Base-by-base conservation (phyloP, 2,797 vertebrate genomes). In the Hylomyscus alleni region DNA sequence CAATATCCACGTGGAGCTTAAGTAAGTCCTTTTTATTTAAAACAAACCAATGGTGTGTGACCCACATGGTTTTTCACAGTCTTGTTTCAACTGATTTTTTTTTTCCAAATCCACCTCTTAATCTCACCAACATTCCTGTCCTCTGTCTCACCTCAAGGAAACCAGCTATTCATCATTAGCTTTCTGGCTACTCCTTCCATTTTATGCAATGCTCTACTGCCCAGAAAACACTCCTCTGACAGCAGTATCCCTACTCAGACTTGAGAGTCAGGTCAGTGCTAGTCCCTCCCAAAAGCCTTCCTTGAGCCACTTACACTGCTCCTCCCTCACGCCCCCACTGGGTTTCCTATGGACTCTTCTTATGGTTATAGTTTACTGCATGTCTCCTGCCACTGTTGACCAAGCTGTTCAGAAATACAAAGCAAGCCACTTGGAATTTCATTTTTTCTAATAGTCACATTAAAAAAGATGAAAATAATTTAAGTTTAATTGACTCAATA, bases 51-150 rank as follows among this genome's bases (percentile, higher is more conserved):
- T 62, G 56, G 37, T 56, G 1, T 26, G 44, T 93, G 40, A 13
- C 26, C 69, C 50, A 17, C 13, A 52, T 29, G n/a, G 2, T 11
- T 96, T 97, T 95, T 84, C 34, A 90, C 73, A 77, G 93, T 40
- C 26, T 89, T 86, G n/a, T 54, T 96, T 96, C 54, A 83, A 78
- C 47, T 40, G 22, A 54, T 91, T 91, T 96, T 93, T 91, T 91
- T 96, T 93, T 93, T n/a, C 62, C 80, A 69, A 83, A n/a, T 92
- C 80, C 29, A 84, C 73, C 72, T 94, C 85, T 90, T 94, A 80
- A 44, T 90, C 3, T 84, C 76, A 90, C 52, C 14, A 44, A 40
- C 22, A 87, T 12, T n/a, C 52, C 3, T 65, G 31, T 54, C 29
- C 34, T 86, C 50, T 92, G 20, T 50, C 20, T 65, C 85, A 78